phyloP scores from a whole-genome alignment of 53 echinoderm and acorn worm species.

The Actinopyga echinites region DNA sequence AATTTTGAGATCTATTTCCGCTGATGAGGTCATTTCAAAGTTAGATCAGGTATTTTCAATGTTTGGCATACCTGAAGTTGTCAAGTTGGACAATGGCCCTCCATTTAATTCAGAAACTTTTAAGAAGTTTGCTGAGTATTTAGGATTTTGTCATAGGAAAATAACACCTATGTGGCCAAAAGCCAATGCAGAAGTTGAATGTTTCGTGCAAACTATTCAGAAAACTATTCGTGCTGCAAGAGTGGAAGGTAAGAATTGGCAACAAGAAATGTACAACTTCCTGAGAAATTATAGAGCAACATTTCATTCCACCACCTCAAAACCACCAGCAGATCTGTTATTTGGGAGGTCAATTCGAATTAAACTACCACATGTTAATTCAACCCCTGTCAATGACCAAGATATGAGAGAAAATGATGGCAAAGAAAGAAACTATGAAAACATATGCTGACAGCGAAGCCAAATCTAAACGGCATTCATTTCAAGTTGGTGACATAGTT shows the following conservation, averaged over 20 bases:
- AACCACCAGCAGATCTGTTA: conserved; percentile 27
- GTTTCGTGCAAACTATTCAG: conserved; percentile 9
- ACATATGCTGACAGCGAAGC: neutral
- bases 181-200: conserved; percentile 4
- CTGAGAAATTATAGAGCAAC: conserved; percentile 52
- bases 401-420: conserved; percentile 1
- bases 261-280: conserved; percentile 20
- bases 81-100: conserved; percentile 10
- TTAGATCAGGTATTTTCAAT: neutral
- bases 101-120: neutral
- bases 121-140: neutral
- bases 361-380: neutral
- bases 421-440: neutral
- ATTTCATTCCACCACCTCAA: conserved; percentile 20
- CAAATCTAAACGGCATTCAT: neutral
- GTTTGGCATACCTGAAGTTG: neutral
- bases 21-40: neutral
- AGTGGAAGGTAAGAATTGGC: conserved; percentile 5
- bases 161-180: conserved; percentile 4
- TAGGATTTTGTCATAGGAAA: conserved; percentile 15
- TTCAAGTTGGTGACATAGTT: neutral
- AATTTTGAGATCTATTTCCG: neutral
- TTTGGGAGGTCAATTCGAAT: conserved; percentile 30
- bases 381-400: neutral
- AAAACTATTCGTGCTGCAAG: conserved; percentile 14